Base-by-base conservation (phyloP, 2,797 vertebrate species). In the Hybognathus amarus region DNA sequence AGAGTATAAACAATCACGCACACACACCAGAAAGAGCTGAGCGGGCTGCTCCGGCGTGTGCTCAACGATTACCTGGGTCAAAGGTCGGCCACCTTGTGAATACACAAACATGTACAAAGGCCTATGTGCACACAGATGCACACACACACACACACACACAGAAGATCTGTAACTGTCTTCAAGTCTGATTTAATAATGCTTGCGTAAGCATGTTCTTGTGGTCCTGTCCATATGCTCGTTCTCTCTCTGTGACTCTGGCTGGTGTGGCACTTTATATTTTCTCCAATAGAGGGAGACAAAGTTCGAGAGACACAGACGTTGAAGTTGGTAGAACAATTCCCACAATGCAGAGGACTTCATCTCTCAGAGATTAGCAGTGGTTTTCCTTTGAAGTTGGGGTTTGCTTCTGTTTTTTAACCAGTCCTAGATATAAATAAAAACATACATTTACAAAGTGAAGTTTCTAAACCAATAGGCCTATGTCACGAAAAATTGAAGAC, bases 241-340 rank as follows among this genome's bases (percentile, higher is more conserved):
- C 74, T 79, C 33, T 77, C 61, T 74, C 42, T 15, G 22, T 20
- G 38, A 78, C 70, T 84, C 86, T 83, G 78, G 82, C 85, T 71
- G 84, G 80, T 86, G 82, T 79, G 76, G 84, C 78, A 87, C 70
- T 84, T 63, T 45, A 77, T 15, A 7, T 50, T 64, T 87, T 80
- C 85, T 85, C 86, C 89, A 88, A 70, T 61, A 87, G 89, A 85
- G 79, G 88, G 86, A 89, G 85, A 87, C 77, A 85, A 50, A 61
- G 85, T 84, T 76, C 80, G 59, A 76, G 71, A 87, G 68, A 87
- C 68, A 87, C 76, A 40, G 61, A 87, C 56, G 63, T 73, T 79
- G 69, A 87, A 85, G 81, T 80, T 86, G 79, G 73, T 82, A 82
- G 52, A 83, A 83, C 61, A 71, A 79, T 75, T 78, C 84, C 85